Evolutionary conservation across 2,113 vertebrate species (phyloP).

Genomic region (Corythaeola cristata): DNA sequence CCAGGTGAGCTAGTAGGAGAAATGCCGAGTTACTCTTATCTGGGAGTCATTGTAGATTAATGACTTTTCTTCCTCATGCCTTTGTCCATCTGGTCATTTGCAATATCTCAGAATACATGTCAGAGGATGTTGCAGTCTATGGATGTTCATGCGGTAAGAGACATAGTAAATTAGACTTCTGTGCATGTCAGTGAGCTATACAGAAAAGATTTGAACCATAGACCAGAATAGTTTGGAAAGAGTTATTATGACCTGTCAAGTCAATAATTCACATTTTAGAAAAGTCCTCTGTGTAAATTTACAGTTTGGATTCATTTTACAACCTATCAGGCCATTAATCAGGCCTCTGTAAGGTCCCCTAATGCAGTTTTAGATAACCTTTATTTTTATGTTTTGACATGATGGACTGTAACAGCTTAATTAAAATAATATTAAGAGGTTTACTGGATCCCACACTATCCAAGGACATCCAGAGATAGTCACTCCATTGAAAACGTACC

Average conservation of each 20-base stretch:
- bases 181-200: conserved; percentile 41
- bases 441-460: not conserved
- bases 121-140: not conserved
- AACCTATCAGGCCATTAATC: conserved; percentile 63
- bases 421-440: conserved; percentile 49
- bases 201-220: conserved; percentile 46
- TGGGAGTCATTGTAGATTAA: not conserved
- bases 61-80: not conserved
- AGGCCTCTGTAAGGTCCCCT: conserved; percentile 52
- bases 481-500: not conserved
- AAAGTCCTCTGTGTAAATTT: conserved; percentile 61
- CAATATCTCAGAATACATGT: conserved; percentile 18
- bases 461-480: not conserved
- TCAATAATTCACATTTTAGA: conserved; percentile 63
- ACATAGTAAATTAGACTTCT: conserved; percentile 7
- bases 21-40: not conserved
- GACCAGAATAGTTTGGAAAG: conserved; percentile 50
- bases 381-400: conserved; percentile 41
- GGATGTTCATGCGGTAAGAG: not conserved
- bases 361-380: conserved; percentile 56
- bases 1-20: not conserved
- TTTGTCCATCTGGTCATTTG: conserved; percentile 6
- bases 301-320: conserved; percentile 61
- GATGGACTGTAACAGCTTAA: not conserved
- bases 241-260: conserved; percentile 59